A percentile compares a stretch with the other conserved stretches of the same genome.
Evolutionary conservation across 2,113 vertebrate species (phyloP).

Genomic region (chimpanzee (Pan troglodytes)): DNA sequence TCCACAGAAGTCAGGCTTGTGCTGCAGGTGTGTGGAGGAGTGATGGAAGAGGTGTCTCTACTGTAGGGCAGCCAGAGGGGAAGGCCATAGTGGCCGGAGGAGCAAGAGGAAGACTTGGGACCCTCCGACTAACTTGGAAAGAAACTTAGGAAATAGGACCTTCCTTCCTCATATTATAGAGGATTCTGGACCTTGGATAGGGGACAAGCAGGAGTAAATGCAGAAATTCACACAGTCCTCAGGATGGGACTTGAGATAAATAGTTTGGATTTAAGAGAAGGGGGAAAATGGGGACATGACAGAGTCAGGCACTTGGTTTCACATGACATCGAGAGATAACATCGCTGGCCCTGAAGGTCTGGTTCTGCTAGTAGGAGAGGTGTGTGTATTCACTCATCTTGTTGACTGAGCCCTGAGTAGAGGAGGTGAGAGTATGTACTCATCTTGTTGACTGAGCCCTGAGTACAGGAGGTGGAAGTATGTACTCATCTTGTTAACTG

Average conservation of each 20-base stretch:
- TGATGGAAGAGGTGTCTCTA: accelerated
- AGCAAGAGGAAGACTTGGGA: background rate
- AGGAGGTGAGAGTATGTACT: background rate
- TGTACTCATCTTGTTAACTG: accelerated
- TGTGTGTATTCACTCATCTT: background rate
- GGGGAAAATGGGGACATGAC: accelerated
- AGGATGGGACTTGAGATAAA: background rate
- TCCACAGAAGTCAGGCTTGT: accelerated
- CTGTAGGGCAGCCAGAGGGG: accelerated
- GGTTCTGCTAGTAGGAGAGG: accelerated
- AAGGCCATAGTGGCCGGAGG: background rate
- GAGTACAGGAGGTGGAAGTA: background rate
- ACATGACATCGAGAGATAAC: accelerated
- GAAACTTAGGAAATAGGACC: background rate
- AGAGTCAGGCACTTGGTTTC: too few species aligned
- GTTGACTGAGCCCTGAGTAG: background rate
- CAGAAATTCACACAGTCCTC: accelerated
- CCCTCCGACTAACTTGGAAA: accelerated
- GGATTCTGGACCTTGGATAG: background rate
- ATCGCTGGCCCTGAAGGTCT: accelerated
- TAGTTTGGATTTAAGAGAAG: background rate
- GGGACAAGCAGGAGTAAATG: accelerated
- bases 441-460: background rate
- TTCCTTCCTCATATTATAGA: background rate
- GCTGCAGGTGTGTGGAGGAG: accelerated